These are phyloP conservation scores for Cyaniris semiargus DNA, from an alignment of 2,888 invertebrate species.

Conservation along the genomic window DNA sequence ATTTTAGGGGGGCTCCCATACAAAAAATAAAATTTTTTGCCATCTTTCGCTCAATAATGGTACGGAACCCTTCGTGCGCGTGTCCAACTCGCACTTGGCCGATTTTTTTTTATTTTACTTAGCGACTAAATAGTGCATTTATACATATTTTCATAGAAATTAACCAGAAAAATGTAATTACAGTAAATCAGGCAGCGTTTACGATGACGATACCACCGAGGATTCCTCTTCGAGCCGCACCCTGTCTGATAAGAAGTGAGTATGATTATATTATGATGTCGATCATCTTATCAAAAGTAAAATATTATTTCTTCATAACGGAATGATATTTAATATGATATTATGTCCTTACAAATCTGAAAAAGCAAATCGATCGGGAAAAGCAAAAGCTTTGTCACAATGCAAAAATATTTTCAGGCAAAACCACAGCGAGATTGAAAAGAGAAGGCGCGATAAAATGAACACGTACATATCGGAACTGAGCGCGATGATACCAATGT, in stretches of 20 bases:
- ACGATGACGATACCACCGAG: conserved; percentile 85
- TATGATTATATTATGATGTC: conserved; percentile 29
- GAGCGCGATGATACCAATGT: conserved; percentile 95
- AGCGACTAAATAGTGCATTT: too few species aligned
- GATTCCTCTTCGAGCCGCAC: conserved; percentile 85
- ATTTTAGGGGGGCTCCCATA: too few species aligned
- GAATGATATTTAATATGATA: background rate
- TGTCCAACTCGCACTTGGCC: too few species aligned
- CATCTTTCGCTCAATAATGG: too few species aligned
- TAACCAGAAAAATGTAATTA: conserved; percentile 16
- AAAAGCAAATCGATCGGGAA: background rate
- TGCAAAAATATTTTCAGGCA: conserved; percentile 80
- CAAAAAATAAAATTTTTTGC: too few species aligned
- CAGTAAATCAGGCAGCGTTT: conserved; percentile 52
- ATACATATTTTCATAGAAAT: too few species aligned
- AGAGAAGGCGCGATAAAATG: conserved; percentile 96
- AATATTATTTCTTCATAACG: background rate
- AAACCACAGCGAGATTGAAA: conserved; percentile 98
- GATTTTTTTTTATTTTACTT: too few species aligned
- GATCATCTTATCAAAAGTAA: background rate
- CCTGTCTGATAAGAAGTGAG: conserved; percentile 65
- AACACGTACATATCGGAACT: conserved; percentile 96
- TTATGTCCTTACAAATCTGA: background rate
- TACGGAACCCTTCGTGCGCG: too few species aligned
- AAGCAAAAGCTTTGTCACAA: background rate